phyloP scores from a whole-genome alignment of 2,888 invertebrate genomes.

The Smittia aterrima region DNA sequence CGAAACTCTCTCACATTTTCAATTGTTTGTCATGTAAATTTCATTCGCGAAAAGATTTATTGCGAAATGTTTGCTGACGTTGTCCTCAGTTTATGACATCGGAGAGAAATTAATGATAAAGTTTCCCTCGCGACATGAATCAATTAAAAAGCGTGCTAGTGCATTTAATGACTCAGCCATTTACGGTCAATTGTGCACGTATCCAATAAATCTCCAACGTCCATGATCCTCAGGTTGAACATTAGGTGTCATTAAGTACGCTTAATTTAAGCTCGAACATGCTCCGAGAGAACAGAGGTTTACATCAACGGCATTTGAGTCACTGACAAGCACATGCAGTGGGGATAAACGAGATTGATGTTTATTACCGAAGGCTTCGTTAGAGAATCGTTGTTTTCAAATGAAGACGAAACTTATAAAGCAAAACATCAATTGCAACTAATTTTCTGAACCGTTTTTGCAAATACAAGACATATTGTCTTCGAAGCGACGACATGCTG shows the following conservation, averaged over 20 bases:
- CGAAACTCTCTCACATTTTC: neutral
- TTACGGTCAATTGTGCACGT: slow-evolving; percentile 11
- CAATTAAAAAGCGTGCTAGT: neutral
- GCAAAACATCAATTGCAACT: slow-evolving; percentile 11
- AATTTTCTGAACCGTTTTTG: slow-evolving; percentile 4
- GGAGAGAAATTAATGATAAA: neutral
- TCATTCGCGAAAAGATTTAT: neutral
- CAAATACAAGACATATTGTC: neutral
- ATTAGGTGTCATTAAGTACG: neutral
- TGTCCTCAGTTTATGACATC: neutral
- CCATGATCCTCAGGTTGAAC: neutral
- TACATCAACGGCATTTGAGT: too few relatives aligned
- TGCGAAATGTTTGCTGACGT: neutral
- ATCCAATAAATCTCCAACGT: neutral
- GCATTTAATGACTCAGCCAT: neutral
- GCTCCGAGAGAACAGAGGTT: too few relatives aligned
- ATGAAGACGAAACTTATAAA: too few relatives aligned
- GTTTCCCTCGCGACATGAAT: neutral
- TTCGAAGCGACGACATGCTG: neutral
- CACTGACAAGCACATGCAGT: too few relatives aligned
- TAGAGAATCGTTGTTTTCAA: too few relatives aligned
- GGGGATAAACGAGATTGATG: too few relatives aligned
- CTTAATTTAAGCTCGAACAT: neutral
- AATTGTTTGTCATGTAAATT: slow-evolving; percentile 25
- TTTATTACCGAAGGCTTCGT: too few relatives aligned